Conservation (phyloP, 1,140 invertebrate genomes). For the Phymorhynchus buccinoides region DNA sequence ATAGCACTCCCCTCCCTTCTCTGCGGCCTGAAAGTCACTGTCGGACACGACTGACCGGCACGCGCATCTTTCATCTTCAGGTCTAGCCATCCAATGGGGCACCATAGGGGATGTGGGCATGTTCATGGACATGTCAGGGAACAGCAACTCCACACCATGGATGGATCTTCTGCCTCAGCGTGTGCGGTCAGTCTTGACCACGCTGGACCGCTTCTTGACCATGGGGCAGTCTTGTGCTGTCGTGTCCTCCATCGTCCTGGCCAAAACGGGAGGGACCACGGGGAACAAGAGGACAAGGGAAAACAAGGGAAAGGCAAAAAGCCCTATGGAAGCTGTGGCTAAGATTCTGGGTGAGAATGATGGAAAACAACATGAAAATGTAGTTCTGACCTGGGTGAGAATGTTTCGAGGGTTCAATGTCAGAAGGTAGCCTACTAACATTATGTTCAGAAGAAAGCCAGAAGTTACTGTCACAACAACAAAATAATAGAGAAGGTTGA, state of each 20-base stretch:
- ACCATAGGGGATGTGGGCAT: constrained; percentile 97
- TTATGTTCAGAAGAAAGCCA: too few relatives aligned
- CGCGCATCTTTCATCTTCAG: constrained; percentile 53
- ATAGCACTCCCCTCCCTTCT: too few relatives aligned
- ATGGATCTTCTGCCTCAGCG: constrained; percentile 94
- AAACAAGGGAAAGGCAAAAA: too few relatives aligned
- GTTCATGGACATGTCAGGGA: constrained; percentile 86
- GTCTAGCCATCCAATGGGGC: constrained; percentile 97
- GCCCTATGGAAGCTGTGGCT: constrained; percentile 68
- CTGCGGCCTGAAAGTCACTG: too few relatives aligned
- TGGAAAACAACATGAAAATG: too few relatives aligned
- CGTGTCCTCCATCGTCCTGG: constrained; percentile 86
- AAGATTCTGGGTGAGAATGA: constrained; percentile 70
- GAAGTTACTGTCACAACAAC: too few relatives aligned
- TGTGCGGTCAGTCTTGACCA: constrained; percentile 88
- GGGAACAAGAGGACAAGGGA: constrained; percentile 40
- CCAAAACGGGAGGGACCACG: constrained; percentile 77
- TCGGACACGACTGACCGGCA: too few relatives aligned
- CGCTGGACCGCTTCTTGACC: constrained; percentile 90
- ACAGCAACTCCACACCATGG: constrained; percentile 89
- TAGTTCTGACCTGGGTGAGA: neutral
- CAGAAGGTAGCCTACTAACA: too few relatives aligned
- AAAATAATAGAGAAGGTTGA: too few relatives aligned
- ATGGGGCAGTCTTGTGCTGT: constrained; percentile 89
- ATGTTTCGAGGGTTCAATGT: neutral